phyloP scores from a whole-genome alignment of 2,888 invertebrate genomes.

The Tryphoninae sp. region DNA sequence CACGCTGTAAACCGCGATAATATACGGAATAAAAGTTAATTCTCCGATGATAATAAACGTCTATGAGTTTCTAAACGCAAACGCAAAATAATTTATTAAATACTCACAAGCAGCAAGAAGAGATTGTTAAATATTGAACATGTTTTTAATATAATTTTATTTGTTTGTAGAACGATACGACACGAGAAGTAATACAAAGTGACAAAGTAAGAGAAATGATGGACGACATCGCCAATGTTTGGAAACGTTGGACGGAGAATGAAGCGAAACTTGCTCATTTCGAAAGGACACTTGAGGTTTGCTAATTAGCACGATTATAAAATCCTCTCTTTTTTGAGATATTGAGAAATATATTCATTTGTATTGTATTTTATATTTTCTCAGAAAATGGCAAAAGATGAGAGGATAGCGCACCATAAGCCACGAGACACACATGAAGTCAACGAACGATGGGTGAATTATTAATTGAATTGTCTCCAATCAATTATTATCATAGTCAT shows the following conservation, averaged over 20 bases:
- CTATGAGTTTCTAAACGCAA: constrained; percentile 44
- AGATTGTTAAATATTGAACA: background rate
- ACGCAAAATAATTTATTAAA: constrained; percentile 12
- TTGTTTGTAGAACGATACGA: constrained; percentile 54
- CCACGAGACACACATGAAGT: constrained; percentile 41
- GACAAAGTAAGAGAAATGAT: constrained; percentile 56
- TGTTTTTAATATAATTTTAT: constrained; percentile 9
- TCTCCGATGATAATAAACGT: constrained; percentile 38
- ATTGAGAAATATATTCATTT: background rate
- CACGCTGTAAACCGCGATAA: constrained; percentile 55
- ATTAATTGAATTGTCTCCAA: constrained; percentile 21
- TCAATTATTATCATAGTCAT: constrained; percentile 26
- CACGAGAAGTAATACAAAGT: constrained; percentile 26
- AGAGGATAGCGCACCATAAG: constrained; percentile 42
- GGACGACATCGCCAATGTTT: constrained; percentile 60
- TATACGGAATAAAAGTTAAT: constrained; percentile 55
- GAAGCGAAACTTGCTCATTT: constrained; percentile 56
- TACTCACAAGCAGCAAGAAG: background rate
- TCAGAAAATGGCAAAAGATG: constrained; percentile 56
- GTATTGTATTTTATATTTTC: constrained; percentile 42
- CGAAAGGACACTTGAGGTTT: constrained; percentile 60
- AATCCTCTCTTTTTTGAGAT: background rate
- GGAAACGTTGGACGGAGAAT: constrained; percentile 61
- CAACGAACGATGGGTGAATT: constrained; percentile 64
- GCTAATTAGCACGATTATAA: background rate